A percentile compares a stretch with the other conserved stretches of the same genome.
Evolutionary conservation across 2,888 invertebrate species (phyloP).

Genomic region (Xestoiulus laeticollis): DNA sequence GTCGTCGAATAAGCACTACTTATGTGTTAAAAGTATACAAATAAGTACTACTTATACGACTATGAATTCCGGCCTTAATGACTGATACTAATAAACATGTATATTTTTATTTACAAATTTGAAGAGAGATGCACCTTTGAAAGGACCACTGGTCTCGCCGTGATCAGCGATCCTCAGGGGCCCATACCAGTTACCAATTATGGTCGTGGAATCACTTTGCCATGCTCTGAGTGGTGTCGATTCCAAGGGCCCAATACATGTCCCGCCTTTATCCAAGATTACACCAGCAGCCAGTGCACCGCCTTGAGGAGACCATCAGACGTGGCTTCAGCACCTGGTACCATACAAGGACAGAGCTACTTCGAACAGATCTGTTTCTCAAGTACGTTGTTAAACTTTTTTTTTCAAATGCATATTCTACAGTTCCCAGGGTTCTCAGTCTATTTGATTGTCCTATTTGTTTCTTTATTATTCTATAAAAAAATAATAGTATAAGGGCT

Average conservation of each 20-base stretch:
- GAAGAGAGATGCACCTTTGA: constrained; percentile 51
- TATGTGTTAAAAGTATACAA: too few relatives aligned
- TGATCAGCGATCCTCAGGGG: neutral
- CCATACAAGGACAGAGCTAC: constrained; percentile 62
- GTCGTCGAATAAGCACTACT: too few relatives aligned
- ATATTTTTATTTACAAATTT: neutral
- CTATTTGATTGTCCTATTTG: too few relatives aligned
- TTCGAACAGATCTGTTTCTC: constrained; percentile 63
- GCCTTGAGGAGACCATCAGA: constrained; percentile 61
- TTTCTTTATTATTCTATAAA: too few relatives aligned
- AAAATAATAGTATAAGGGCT: too few relatives aligned
- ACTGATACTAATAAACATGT: neutral
- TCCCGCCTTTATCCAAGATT: constrained; percentile 65
- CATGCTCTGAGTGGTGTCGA: constrained; percentile 61
- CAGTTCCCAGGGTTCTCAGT: too few relatives aligned
- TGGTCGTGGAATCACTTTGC: constrained; percentile 63
- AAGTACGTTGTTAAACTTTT: constrained; percentile 58
- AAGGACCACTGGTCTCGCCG: constrained; percentile 49
- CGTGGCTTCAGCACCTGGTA: constrained; percentile 57
- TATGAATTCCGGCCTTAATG: too few relatives aligned
- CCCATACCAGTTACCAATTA: constrained; percentile 41
- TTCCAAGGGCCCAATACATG: constrained; percentile 64
- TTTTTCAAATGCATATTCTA: neutral
- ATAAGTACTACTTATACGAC: too few relatives aligned
- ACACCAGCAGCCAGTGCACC: constrained; percentile 64